Evolutionary conservation across 2,888 invertebrate genomes (phyloP), one percentile per base, ranked within the genome.

Genomic region (Xestoiulus laeticollis): DNA sequence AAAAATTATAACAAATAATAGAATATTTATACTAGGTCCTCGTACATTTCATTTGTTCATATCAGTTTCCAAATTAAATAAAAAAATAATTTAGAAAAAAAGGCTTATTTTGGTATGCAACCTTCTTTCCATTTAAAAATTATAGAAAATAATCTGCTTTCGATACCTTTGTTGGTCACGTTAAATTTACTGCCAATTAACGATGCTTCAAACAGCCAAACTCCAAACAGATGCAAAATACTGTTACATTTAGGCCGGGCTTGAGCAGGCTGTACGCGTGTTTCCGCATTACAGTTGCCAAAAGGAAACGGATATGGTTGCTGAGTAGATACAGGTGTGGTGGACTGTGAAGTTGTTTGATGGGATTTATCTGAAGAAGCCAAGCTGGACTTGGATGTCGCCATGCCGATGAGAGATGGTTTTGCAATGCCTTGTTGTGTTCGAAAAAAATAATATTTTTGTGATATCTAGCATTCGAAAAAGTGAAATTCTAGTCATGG

Each of bases 141-240:
- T n/a, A n/a, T n/a, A n/a, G n/a, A n/a, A 48, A 38, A 38, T 38
- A 38, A 68, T n/a, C n/a, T n/a, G n/a, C 6, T 48, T 78, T 26
- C 0, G 6, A 33, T 26, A 85, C 86, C 44, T 22, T 85, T 68
- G 26, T 86, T 22, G 68, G 43, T 33, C 26, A 33, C 22, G 12
- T 91, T 90, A 26, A 91, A 90, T 88, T 95, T 95, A 85, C 96
- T 96, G 3, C 97, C 97, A 90, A 98, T 96, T 90, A 98, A 95
- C 2, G 98, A 96, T 6, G 98, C 98, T 92, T 99, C 98, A 92
- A 98, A 98, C 89, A 99, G 93, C 99, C 99, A 99, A 91, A 97
- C 96, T 1, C 99, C 98, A 92, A 98, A 98, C 90, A 99, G 93
- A 92, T 99, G 98, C 88, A 99, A 94, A 91, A 99, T 96, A 89